Base-by-base conservation (phyloP, 2,888 invertebrate species). In the Strigamia transsilvanica region DNA sequence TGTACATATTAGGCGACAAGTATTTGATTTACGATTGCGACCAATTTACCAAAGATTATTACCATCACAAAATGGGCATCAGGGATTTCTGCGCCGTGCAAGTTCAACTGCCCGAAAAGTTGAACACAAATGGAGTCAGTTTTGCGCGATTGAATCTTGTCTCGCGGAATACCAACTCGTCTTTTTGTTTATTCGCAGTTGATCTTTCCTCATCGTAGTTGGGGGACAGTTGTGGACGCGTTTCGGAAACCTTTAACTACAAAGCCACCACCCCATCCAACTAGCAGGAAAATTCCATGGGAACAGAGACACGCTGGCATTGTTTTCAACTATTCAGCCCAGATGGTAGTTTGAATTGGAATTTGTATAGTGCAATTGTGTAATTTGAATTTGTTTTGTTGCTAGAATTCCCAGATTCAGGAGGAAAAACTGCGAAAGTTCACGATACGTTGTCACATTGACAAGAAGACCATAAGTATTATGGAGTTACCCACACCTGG, bases 11-110 rank as follows among this genome's bases (percentile, higher is more conserved):
- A 84, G 88, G 88, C 27, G 85, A 88, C 78, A 86, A 88, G 46
- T 93, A 96, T 88, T 89, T 95, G 10, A 88, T 96, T 5, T 92
- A 91, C 85, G 93, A 96, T 87, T 94, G 94, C 86, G 95, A 96
- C 86, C 87, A 89, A 21, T 95, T 94, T 88, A 95, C 96, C 0
- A 91, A 94, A 85, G 91, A 91, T 84, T 96, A 94, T 88, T 96
- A 91, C 87, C 90, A 91, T 83, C 86, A 87, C 82, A 86, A 88
- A 83, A 89, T 88, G 83, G 88, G 88, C 46, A 84, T 88, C 79
- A 88, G 87, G 15, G 88, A 89, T 27, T 89, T 89, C 85, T 86
- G 86, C 6, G 86, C 88, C 0, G 86, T 89, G 18, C 87, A 88
- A 82, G 86, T 89, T 4, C 84, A 86, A 80, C 23, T 85, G 85